Evolutionary conservation across 2,888 invertebrate species (phyloP).

Genomic region (Mimas tiliae): DNA sequence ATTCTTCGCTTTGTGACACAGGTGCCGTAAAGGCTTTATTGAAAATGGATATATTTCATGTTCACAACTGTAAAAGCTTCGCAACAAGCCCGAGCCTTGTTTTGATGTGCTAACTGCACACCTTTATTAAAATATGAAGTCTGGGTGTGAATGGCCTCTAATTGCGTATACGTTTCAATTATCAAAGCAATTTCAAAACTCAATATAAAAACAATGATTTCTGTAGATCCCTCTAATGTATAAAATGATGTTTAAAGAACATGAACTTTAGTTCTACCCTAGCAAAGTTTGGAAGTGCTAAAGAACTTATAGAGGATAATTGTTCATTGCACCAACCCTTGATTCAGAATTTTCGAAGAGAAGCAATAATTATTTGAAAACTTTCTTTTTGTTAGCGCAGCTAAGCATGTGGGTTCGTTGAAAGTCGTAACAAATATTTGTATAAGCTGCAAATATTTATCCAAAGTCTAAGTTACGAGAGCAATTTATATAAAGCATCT

Average conservation of each 20-base stretch:
- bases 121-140: neutral
- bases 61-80: constrained; percentile 28
- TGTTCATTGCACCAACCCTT: too few relatives aligned
- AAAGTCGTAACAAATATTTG: too few relatives aligned
- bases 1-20: constrained; percentile 46
- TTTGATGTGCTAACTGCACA: neutral
- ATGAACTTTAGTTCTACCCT: too few relatives aligned
- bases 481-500: too few relatives aligned
- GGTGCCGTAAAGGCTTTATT: constrained; percentile 40
- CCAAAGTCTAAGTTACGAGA: too few relatives aligned
- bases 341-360: too few relatives aligned
- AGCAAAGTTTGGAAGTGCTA: too few relatives aligned
- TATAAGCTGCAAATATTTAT: too few relatives aligned
- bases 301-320: too few relatives aligned
- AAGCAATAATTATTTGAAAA: too few relatives aligned
- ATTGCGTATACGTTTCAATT: neutral
- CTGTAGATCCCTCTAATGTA: neutral
- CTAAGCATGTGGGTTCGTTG: neutral
- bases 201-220: too few relatives aligned
- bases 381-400: neutral
- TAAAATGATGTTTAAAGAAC: neutral
- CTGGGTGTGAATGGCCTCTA: neutral
- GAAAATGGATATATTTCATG: constrained; percentile 26
- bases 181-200: too few relatives aligned
- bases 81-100: neutral